These are phyloP conservation scores for Drosophila diplacantha DNA, from an alignment of 2,888 invertebrate species.

Conservation along the genomic window DNA sequence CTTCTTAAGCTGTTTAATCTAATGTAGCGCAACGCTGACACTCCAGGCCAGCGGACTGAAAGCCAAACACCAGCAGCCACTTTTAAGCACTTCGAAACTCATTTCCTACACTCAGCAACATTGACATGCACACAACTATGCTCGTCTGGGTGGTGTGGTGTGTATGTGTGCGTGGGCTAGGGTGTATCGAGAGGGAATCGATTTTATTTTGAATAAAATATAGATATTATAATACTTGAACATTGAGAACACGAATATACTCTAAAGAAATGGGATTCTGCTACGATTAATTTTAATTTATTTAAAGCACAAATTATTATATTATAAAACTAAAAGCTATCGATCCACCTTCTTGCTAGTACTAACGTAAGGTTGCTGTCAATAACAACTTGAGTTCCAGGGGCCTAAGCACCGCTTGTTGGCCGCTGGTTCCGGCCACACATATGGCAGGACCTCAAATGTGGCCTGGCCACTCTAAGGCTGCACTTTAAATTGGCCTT, in stretches of 20 bases:
- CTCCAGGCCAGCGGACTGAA: conserved; percentile 44
- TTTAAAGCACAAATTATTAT: neutral
- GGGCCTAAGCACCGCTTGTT: conserved; percentile 37
- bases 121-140: conserved; percentile 50
- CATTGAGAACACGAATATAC: neutral
- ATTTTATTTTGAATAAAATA: neutral
- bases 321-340: neutral
- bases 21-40: conserved; percentile 54
- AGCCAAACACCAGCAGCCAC: conserved; percentile 51
- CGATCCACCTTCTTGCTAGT: neutral
- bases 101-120: conserved; percentile 65
- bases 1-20: conserved; percentile 66
- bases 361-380: conserved; percentile 32
- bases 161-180: conserved; percentile 7
- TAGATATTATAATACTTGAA: neutral
- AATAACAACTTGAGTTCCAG: conserved; percentile 41
- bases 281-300: neutral
- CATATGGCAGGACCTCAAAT: conserved; percentile 35
- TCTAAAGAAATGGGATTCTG: neutral
- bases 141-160: conserved; percentile 19
- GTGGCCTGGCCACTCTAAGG: conserved; percentile 33
- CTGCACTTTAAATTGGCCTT: conserved; percentile 16
- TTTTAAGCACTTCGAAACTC: conserved; percentile 69
- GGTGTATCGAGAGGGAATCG: conserved; percentile 1
- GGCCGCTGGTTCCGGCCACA: conserved; percentile 35